Conservation (phyloP, 2,797 vertebrate genomes). For the Cryptoblepharus egeriae region DNA sequence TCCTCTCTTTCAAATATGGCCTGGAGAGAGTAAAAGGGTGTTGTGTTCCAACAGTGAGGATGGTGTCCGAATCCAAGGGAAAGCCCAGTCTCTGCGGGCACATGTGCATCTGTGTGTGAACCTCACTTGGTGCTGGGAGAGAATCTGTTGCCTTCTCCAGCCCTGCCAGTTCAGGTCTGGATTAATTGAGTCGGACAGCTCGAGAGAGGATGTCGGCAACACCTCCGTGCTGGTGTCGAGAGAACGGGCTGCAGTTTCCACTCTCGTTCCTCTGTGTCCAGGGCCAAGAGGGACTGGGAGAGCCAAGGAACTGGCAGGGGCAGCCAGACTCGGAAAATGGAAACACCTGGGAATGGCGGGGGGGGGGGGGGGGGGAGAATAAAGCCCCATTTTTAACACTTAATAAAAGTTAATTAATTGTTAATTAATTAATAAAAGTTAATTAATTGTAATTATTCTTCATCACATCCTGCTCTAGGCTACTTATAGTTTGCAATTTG, state of each 20-base stretch:
- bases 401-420: too few species aligned
- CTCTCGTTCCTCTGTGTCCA: conserved; percentile 19
- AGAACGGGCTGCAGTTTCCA: conserved; percentile 37
- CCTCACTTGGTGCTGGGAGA: conserved; percentile 20
- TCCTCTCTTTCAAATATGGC: neutral
- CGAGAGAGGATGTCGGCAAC: conserved; percentile 57
- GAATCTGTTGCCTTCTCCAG: conserved; percentile 32
- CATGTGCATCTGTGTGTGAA: conserved; percentile 37
- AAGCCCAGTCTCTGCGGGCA: conserved; percentile 15
- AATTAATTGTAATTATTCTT: too few species aligned
- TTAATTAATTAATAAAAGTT: too few species aligned
- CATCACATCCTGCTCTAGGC: too few species aligned
- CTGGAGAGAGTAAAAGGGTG: neutral
- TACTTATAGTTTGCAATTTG: too few species aligned
- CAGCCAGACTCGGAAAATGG: neutral
- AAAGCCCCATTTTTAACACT: too few species aligned
- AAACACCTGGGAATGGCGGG: too few species aligned
- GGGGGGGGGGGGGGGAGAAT: too few species aligned
- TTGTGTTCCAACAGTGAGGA: too few species aligned
- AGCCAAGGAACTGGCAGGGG: neutral
- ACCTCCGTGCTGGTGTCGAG: conserved; percentile 53
- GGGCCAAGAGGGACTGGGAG: neutral
- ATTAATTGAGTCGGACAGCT: conserved; percentile 53
- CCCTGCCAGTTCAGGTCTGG: conserved; percentile 62
- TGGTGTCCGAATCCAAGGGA: conserved; percentile 35